Base-by-base conservation (phyloP, 2,888 invertebrate genomes). In the Nasonovia ribisnigri region DNA sequence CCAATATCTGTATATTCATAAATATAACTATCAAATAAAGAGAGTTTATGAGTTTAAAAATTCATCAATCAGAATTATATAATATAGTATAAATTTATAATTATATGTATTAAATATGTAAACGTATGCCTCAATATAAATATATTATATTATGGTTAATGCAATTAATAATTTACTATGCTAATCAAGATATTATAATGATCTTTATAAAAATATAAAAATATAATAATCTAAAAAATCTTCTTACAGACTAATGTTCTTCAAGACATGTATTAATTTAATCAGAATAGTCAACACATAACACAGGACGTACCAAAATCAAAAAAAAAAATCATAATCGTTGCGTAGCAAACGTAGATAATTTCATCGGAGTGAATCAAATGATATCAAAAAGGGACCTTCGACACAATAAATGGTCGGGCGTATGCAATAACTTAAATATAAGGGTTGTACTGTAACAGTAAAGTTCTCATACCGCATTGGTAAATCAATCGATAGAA, bases 401-500 rank as follows among this genome's bases (percentile, higher is more conserved):
- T 24, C 16, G 20, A 36, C 36, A 36, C 20, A 20, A 77, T 67
- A 77, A 90, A 90, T 90, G n/a, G 36, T 77, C 48, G 11, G 67
- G 36, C 36, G 46, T 10, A 46, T 46, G 77, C 26, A 77, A 36
- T 67, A 77, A 36, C 48, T 90, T 90, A 26, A 67, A 24, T 2
- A 36, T 36, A 77, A 77, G 77, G 36, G 36, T 90, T 26, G 10
- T 42, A 16, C 24, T 51, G 26, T 51, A 48, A 29, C 11, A 36
- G 67, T 46, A 46, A 46, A 46, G 46, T 91, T 42, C n/a, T 54
- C 84, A 29, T 84, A 11, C 26, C 51, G 4, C n/a, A 87, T 26
- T 48, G 29, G 87, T 92, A 92, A 92, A 87, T 92, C 92, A 88
- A 88, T 92, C 60, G 92, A 67, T 87, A 29, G 60, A 87, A 67